Evolutionary conservation across 2,797 vertebrate genomes (phyloP), one percentile per base, ranked within the genome.

Genomic region (Steatocranus sp.): DNA sequence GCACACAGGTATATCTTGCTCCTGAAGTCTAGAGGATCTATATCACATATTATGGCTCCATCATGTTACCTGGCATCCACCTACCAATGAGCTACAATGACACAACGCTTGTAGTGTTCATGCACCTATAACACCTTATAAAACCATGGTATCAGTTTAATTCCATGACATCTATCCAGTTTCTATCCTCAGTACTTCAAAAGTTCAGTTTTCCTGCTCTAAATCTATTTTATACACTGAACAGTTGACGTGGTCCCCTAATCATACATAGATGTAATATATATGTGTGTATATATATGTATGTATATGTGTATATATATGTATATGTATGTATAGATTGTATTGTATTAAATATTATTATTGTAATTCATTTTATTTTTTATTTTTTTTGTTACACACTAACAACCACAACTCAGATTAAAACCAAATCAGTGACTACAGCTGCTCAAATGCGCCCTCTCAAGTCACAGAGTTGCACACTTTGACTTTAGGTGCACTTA

Each of bases 1-100:
- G 0, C 54, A 11, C 27, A 4, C 1, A 0, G 5, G 8, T 10
- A 58, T 11, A 32, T 18, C 1, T 1, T 58, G 2, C 0, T 3
- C 3, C 54, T 58, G 3, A 32, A 58, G 54, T 18, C 15, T 32
- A 18, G 27, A 32, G 27, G 27, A 58, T 58, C 5, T 58, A 32
- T 58, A 32, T 4, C 54, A 11, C 27, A 4, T 7, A 1, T 58
- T 58, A 32, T 58, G 27, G 0, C 27, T 58, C 27, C 54, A 58
- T 1, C 15, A 11, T 18, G 2, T 58, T 18, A 7, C 15, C 27
- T 56, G 0, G 0, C 15, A 32, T 30, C 27, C 27, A 32, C 5
- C 54, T 32, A 4, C 54, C 27, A 56, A 32, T 18, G 15, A 56
- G 27, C 15, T 18, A 56, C 54, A 30, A 3, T 5, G 17, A 56